These are phyloP conservation scores for Aspidiotus rigidus DNA, from an alignment of 2,888 invertebrate genomes.

Conservation along the genomic window DNA sequence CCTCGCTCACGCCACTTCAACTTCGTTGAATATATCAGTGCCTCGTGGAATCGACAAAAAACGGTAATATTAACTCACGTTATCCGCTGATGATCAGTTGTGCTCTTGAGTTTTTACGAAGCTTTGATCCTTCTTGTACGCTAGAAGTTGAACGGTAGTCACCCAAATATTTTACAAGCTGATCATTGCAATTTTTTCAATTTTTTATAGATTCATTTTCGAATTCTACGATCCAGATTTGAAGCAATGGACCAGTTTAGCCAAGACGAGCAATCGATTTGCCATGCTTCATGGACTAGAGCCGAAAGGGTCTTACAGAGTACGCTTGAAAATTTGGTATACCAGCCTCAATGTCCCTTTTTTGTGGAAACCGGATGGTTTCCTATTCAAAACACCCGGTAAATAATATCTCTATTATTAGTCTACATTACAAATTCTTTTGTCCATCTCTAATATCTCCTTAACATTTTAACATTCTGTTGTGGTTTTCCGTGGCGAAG, in stretches of 20 bases:
- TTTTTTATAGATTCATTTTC: slow-evolving; percentile 41
- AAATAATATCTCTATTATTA: slow-evolving; percentile 38
- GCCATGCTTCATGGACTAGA: slow-evolving; percentile 39
- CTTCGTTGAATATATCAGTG: slow-evolving; percentile 61
- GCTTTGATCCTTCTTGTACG: too few species aligned
- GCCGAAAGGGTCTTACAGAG: slow-evolving; percentile 69
- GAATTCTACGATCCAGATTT: slow-evolving; percentile 14
- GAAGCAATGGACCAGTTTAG: slow-evolving; percentile 12
- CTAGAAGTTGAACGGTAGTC: too few species aligned
- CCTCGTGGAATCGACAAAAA: slow-evolving; percentile 44
- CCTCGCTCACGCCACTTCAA: slow-evolving; percentile 50
- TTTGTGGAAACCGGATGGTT: slow-evolving; percentile 63
- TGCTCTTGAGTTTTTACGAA: too few species aligned
- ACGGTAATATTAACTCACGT: slow-evolving; percentile 10
- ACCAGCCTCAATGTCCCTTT: slow-evolving; percentile 48
- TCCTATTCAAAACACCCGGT: slow-evolving; percentile 68
- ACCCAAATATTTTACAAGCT: not conserved
- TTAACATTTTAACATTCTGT: too few species aligned
- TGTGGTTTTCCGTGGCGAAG: too few species aligned
- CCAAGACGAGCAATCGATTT: not conserved
- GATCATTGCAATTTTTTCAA: slow-evolving; percentile 2
- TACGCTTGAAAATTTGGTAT: slow-evolving; percentile 59
- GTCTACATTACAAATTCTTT: too few species aligned
- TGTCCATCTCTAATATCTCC: too few species aligned
- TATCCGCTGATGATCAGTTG: too few species aligned